These are phyloP conservation scores for Bombus pyrosoma DNA, from an alignment of 1,140 invertebrate species.

Conservation along the genomic window DNA sequence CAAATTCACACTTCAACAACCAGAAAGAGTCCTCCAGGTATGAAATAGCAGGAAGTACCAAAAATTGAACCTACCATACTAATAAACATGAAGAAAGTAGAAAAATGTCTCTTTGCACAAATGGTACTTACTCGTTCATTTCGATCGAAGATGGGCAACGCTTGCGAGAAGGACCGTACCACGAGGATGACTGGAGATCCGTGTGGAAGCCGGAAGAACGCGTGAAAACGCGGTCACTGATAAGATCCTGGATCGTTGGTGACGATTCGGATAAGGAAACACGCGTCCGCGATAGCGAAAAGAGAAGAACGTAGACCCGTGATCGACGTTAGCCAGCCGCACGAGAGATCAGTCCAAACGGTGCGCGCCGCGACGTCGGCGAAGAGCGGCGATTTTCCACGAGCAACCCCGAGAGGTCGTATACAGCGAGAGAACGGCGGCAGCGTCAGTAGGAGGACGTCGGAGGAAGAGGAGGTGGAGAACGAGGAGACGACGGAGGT, in stretches of 20 bases:
- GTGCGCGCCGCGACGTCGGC: conserved; percentile 71
- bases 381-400: conserved; percentile 76
- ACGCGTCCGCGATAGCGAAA: conserved; percentile 59
- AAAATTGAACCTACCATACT: background rate
- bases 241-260: conserved; percentile 24
- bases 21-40: background rate
- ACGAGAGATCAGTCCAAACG: conserved; percentile 66
- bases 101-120: background rate
- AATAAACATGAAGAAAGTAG: background rate
- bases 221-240: conserved; percentile 34
- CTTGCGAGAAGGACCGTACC: background rate
- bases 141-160: background rate
- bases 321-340: conserved; percentile 66
- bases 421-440: conserved; percentile 50
- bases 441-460: conserved; percentile 66
- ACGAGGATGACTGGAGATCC: background rate
- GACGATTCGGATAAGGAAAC: conserved; percentile 38
- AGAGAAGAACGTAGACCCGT: conserved; percentile 57
- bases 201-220: background rate
- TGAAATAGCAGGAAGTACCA: no score
- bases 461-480: conserved; percentile 67
- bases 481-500: conserved; percentile 65
- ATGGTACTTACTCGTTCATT: conserved; percentile 24
- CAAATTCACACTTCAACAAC: background rate
- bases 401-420: conserved; percentile 76